phyloP scores from a whole-genome alignment of 2,797 vertebrate species.

The Rhincodon typus region DNA sequence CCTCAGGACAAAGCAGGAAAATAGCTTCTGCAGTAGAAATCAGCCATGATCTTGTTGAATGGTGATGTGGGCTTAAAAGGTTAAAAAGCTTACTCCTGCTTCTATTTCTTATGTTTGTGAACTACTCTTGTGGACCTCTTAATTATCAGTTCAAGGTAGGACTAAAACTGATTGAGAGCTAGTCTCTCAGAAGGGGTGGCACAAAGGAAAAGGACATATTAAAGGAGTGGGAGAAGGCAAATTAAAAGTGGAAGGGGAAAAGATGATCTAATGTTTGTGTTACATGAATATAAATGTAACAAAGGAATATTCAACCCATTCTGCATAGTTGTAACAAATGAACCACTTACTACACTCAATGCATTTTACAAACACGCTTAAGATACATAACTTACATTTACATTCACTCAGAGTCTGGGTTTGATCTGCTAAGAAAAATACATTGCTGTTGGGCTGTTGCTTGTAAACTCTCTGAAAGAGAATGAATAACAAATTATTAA shows the following conservation, averaged over 20 bases:
- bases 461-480: slow-evolving; percentile 74
- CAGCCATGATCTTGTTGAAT: too few relatives aligned
- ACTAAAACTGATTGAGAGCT: not conserved
- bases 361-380: not conserved
- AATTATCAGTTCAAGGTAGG: not conserved
- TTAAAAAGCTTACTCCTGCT: too few relatives aligned
- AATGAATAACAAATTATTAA: slow-evolving; percentile 30
- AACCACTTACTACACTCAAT: not conserved
- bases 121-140: too few relatives aligned
- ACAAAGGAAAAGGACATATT: not conserved
- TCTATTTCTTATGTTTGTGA: too few relatives aligned
- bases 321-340: not conserved
- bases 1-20: too few relatives aligned
- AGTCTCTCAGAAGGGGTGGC: not conserved
- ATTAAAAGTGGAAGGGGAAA: not conserved
- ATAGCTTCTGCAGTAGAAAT: too few relatives aligned
- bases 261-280: not conserved
- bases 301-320: not conserved
- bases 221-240: not conserved
- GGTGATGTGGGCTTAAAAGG: too few relatives aligned
- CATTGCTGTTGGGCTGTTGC: slow-evolving; percentile 87
- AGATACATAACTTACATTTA: slow-evolving; percentile 70
- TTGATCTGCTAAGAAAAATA: slow-evolving; percentile 84
- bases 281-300: not conserved
- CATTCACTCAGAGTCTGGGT: slow-evolving; percentile 66